A percentile compares a stretch with the other conserved stretches of the same genome.
These are phyloP conservation scores for Drosophila micromelanica DNA, from an alignment of 1,140 invertebrate genomes.

Conservation along the genomic window DNA sequence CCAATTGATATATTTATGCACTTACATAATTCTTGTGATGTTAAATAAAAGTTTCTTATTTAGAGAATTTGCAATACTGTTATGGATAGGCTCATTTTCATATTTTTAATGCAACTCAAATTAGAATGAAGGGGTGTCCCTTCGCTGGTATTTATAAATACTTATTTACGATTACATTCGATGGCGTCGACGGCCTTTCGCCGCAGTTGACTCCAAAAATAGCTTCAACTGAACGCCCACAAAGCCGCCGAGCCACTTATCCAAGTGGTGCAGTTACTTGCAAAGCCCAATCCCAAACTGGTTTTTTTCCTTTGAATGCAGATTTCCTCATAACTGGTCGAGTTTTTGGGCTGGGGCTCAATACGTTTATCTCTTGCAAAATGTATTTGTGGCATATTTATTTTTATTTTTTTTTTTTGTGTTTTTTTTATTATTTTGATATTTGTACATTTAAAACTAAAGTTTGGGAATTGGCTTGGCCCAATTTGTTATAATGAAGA, in stretches of 20 bases:
- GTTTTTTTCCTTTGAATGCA: conserved; percentile 51
- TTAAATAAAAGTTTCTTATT: too few relatives aligned
- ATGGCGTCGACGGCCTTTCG: conserved; percentile 43
- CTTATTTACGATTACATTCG: background rate
- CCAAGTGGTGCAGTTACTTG: conserved; percentile 26
- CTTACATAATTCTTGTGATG: too few relatives aligned
- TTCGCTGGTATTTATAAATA: conserved; percentile 15
- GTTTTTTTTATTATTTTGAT: background rate
- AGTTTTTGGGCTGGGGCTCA: conserved; percentile 38
- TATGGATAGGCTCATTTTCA: too few relatives aligned
- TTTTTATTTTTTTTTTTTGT: conserved; percentile 11
- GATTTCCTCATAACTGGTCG: conserved; percentile 64
- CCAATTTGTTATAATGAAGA: too few relatives aligned
- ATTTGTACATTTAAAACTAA: too few relatives aligned
- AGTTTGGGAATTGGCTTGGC: too few relatives aligned
- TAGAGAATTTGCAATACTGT: too few relatives aligned
- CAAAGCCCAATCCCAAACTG: conserved; percentile 51
- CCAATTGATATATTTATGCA: too few relatives aligned
- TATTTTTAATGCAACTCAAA: too few relatives aligned
- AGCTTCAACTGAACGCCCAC: conserved; percentile 44
- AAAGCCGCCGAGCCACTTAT: conserved; percentile 32
- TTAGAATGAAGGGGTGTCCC: background rate
- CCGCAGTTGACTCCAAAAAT: conserved; percentile 37
- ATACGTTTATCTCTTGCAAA: conserved; percentile 48
- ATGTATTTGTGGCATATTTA: conserved; percentile 42